Evolutionary conservation across 2,113 vertebrate species (phyloP), one percentile per base, ranked within the genome.

Genomic region (Macrotus californicus): DNA sequence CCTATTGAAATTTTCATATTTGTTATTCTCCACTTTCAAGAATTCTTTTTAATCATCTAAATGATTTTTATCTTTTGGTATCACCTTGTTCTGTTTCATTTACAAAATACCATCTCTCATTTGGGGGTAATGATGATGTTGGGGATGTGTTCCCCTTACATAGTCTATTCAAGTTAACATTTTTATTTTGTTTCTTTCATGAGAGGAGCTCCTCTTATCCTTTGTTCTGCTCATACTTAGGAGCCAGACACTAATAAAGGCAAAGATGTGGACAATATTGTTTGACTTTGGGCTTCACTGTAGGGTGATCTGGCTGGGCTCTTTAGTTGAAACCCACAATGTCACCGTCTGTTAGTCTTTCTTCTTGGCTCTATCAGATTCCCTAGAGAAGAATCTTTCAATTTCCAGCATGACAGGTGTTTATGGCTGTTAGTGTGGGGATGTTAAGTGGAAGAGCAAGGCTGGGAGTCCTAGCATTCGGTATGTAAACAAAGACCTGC

Each of bases 141-240:
- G 41, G 41, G 24, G 19, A 18, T 87, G 24, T 67, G 41, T 69
- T 64, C n/a, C 59, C 48, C 36, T 75, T 92, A n/a, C 14, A 75
- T 19, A 82, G 24, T 82, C 86, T 76, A 66, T 66, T 48, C 43
- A 77, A 86, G 39, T 86, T 77, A 61, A 36, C 66, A 52, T 83
- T 94, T 88, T 66, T 76, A 6, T 59, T 48, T 69, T 76, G 13
- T 67, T 56, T 86, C 56, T 89, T 76, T 84, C 26, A 48, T 56
- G 39, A 77, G 76, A 84, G 31, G 79, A 76, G 18, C n/a, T 59
- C 77, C 70, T 69, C 24, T 59, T 59, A 69, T 83, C 29, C 72
- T 90, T 77, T 87, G 52, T 80, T 94, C 39, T 56, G 77, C 18
- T 83, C 79, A 89, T 83, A 83, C 56, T 75, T 94, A 89, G 86